Evolutionary conservation across 2,888 invertebrate genomes (phyloP), one percentile per base, ranked within the genome.

Genomic region (Dione vanillae): DNA sequence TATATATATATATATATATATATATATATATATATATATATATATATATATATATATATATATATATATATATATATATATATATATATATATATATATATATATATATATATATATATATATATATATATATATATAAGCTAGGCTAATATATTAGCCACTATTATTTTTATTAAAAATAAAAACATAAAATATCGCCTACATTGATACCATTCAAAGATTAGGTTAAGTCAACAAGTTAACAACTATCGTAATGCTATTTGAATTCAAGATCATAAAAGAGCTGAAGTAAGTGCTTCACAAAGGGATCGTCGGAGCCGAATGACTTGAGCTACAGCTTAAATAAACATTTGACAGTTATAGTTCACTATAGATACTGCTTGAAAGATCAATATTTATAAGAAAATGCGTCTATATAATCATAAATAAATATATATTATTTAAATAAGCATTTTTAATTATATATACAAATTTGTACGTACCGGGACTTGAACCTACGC

Each of bases 161-260:
- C 5, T 27, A 27, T 5, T 27, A 3, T 27, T 27, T 27, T 27
- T 27, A 43, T 9, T 41, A n/a, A 16, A 56, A n/a, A 37, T n/a
- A n/a, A n/a, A 37, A 11, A 43, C 20, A 52, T 40, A 16, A 11
- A 40, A 11, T 12, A 59, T 14, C 8, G 35, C 40, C 19, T 62
- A 49, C 35, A 62, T 62, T 52, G 40, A 52, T 49, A 41, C 20
- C 8, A 52, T 65, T 65, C n/a, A n/a, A 2, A 41, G 52, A 62
- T 54, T 54, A 54, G 68, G 45, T 68, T 62, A 54, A 68, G 43
- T 45, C 54, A 68, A 68, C 62, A 54, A 62, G 37, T 47, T 61
- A 51, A 47, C 37, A 45, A 67, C 58, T 58, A 49, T 49, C 27
- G 41, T 49, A 59, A 58, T 49, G 27, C 45, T 16, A n/a, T 61